Evolutionary conservation across 2,888 invertebrate species (phyloP).

Genomic region (Ophioninae sp.): DNA sequence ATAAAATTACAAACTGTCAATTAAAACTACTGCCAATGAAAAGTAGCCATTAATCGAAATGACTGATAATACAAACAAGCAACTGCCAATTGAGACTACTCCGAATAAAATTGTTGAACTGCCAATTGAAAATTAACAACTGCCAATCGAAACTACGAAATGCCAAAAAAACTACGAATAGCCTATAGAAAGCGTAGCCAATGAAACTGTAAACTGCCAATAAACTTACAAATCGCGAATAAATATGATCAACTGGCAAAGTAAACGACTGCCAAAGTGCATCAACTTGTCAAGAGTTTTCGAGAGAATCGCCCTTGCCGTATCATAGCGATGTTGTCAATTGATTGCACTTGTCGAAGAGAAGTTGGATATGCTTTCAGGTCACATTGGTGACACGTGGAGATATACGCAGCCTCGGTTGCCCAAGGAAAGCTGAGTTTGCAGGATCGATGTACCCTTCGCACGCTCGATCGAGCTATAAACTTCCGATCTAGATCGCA

Average conservation of each 20-base stretch:
- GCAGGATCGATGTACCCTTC: constrained; percentile 28
- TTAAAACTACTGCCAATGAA: no score
- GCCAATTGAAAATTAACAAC: no score
- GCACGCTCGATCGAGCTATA: constrained; percentile 39
- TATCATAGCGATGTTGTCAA: background rate
- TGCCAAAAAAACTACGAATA: no score
- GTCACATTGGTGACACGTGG: background rate
- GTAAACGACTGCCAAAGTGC: background rate
- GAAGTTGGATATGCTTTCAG: background rate
- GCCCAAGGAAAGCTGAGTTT: background rate
- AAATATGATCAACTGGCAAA: background rate
- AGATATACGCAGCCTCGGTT: background rate
- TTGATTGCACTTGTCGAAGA: background rate
- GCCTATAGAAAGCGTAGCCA: no score
- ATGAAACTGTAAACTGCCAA: no score
- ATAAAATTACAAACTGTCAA: no score
- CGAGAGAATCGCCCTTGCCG: background rate
- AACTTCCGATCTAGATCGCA: constrained; percentile 49
- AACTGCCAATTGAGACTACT: no score
- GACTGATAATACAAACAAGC: no score
- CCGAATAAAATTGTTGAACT: no score
- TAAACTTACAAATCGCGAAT: background rate
- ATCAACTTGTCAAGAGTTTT: background rate
- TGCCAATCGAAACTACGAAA: no score
- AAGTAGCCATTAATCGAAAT: no score